phyloP scores from a whole-genome alignment of 1,140 invertebrate genomes.

The Hormaphis cornu region DNA sequence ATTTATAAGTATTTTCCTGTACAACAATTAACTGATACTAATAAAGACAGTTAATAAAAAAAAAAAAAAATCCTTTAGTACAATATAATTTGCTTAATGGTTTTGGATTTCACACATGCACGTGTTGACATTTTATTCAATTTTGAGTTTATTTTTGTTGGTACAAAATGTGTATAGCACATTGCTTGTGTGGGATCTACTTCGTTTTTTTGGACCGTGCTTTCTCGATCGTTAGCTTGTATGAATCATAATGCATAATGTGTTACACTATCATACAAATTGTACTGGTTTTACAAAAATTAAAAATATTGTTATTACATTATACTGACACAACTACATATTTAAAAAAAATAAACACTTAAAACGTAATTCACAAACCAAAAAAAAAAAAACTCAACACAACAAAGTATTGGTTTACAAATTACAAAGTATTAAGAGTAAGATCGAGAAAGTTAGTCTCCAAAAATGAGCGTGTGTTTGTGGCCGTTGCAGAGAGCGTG shows the following conservation, averaged over 20 bases:
- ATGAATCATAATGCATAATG: neutral
- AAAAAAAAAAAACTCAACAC: neutral
- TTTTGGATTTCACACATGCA: conserved; percentile 29
- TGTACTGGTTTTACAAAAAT: neutral
- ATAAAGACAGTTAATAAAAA: neutral
- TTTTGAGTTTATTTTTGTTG: conserved; percentile 14
- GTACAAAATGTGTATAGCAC: conserved; percentile 4
- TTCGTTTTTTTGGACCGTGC: conserved; percentile 6
- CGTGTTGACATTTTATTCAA: conserved; percentile 4
- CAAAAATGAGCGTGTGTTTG: conserved; percentile 25
- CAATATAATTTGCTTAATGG: conserved; percentile 27
- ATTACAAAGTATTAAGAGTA: neutral
- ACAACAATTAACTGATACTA: conserved; percentile 6
- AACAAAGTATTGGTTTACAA: neutral
- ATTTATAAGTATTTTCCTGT: conserved; percentile 9
- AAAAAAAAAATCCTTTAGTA: conserved; percentile 11
- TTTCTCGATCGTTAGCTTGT: conserved; percentile 19
- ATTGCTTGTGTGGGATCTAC: conserved; percentile 20
- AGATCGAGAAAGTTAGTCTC: conserved; percentile 27
- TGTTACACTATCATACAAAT: neutral
- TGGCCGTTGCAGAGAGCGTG: conserved; percentile 57
- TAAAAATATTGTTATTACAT: neutral
- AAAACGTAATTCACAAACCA: too few relatives aligned
- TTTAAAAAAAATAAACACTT: too few relatives aligned
- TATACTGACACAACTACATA: neutral